Evolutionary conservation across 2,888 invertebrate species (phyloP), one percentile per base, ranked within the genome.

Genomic region (Scaptomyza caliginosa): DNA sequence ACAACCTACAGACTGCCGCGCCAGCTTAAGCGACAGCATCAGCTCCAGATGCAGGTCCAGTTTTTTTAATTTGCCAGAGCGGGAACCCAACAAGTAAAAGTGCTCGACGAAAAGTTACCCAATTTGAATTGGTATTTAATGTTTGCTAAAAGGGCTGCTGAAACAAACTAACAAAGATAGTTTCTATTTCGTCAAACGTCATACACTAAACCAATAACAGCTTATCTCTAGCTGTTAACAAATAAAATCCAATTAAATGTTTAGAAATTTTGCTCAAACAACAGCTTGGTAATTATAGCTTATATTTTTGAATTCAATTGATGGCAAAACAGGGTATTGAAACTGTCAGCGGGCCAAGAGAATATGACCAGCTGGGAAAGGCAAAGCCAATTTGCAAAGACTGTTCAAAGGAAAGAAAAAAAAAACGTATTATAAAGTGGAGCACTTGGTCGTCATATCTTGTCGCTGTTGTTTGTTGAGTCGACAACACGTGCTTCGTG

Each of bases 381-480:
- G 16, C 17, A 43, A 13, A 36, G 32, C 34, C 16, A 38, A 36
- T 28, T 34, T 38, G n/a, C 34, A 28, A 38, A 34, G 3, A 13
- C 48, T 45, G 23, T 32, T 23, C 16, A 21, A 38, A 11, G 24
- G 17, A 32, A 34, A 45, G 17, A 54, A 34, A 26, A 32, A 17
- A 34, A 17, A 3, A 40, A 23, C 10, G 32, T 42, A 36, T 46
- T 49, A 58, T 42, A 46, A 58, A 64, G 39, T 70, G 55, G 57
- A 64, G 52, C 70, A 70, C 26, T 66, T 67, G 46, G 69, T 60
- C 32, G 54, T 59, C 52, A 58, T 58, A 38, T 43, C 21, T 51
- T 36, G 36, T 23, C 36, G 59, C 13, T 48, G 56, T 43, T 28
- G 60, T 43, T 43, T 34, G 50, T 34, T 21, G 24, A 45, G 13